These are phyloP conservation scores for Atrina japonica DNA, from an alignment of 2,888 invertebrate genomes.

Conservation along the genomic window DNA sequence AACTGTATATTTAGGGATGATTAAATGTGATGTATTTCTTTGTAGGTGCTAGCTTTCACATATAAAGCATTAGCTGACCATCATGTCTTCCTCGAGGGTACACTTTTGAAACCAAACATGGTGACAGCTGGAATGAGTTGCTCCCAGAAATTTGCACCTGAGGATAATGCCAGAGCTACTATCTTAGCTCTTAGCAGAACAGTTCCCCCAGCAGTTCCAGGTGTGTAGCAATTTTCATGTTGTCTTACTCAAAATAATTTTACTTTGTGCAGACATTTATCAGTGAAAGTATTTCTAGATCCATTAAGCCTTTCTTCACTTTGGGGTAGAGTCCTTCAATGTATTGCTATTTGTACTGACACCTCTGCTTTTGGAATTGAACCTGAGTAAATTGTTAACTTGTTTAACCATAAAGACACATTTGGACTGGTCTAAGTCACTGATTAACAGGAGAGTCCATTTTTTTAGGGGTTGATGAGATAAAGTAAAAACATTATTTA, in stretches of 20 bases:
- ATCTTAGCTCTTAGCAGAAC: conserved; percentile 95
- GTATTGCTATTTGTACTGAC: no score
- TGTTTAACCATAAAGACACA: no score
- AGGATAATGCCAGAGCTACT: conserved; percentile 94
- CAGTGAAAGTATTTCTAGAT: background rate
- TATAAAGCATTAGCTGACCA: conserved; percentile 99
- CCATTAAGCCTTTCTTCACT: no score
- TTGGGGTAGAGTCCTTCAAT: no score
- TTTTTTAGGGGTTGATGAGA: no score
- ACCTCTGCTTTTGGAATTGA: background rate
- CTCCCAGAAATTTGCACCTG: conserved; percentile 87
- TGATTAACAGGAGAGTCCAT: no score
- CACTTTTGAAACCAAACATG: conserved; percentile 99
- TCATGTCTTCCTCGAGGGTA: conserved; percentile 98
- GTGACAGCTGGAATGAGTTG: conserved; percentile 93
- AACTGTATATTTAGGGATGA: background rate
- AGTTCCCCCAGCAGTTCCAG: conserved; percentile 97
- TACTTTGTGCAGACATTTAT: no score
- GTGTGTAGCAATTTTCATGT: conserved; percentile 81
- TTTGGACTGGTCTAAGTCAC: no score
- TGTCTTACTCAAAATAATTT: background rate
- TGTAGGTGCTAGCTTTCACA: conserved; percentile 90
- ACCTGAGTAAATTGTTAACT: background rate
- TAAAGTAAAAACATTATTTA: no score
- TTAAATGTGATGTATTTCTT: no score